Conservation (phyloP, 2,888 invertebrate species). For the Ochropacha duplaris region DNA sequence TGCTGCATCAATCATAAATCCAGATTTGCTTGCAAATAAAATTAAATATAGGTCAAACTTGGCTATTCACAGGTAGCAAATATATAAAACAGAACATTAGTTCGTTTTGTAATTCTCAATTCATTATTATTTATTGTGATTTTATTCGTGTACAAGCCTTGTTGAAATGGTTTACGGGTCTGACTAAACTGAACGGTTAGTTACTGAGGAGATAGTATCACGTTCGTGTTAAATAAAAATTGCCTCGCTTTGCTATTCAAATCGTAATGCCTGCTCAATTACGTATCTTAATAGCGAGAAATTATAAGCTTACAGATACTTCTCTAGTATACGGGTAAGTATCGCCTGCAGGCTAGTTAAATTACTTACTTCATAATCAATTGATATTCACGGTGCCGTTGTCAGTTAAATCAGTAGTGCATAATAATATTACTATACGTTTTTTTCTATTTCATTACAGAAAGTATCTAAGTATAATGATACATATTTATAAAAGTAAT, state of each 20-base stretch:
- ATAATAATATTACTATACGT: no score
- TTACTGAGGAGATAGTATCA: conserved; percentile 67
- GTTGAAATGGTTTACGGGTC: conserved; percentile 55
- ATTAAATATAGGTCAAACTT: neutral
- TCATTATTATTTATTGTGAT: conserved; percentile 52
- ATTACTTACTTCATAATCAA: conserved; percentile 30
- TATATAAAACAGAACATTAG: conserved; percentile 6
- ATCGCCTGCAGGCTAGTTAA: conserved; percentile 38
- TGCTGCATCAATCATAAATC: no score
- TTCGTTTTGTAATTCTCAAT: conserved; percentile 36
- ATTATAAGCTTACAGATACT: conserved; percentile 14
- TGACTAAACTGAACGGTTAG: conserved; percentile 75
- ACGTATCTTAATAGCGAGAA: conserved; percentile 45
- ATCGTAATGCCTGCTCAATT: conserved; percentile 62
- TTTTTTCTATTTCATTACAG: no score
- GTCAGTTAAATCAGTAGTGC: no score
- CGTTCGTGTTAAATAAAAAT: conserved; percentile 71
- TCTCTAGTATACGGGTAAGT: conserved; percentile 5
- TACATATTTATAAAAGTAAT: no score
- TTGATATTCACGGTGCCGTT: neutral
- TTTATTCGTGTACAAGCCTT: conserved; percentile 46
- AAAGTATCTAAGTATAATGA: no score
- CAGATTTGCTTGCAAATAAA: neutral
- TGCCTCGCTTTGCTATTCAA: conserved; percentile 71
- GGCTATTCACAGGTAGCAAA: neutral